Base-by-base conservation (phyloP, 2,888 invertebrate genomes). In the Nymphalis polychloros region DNA sequence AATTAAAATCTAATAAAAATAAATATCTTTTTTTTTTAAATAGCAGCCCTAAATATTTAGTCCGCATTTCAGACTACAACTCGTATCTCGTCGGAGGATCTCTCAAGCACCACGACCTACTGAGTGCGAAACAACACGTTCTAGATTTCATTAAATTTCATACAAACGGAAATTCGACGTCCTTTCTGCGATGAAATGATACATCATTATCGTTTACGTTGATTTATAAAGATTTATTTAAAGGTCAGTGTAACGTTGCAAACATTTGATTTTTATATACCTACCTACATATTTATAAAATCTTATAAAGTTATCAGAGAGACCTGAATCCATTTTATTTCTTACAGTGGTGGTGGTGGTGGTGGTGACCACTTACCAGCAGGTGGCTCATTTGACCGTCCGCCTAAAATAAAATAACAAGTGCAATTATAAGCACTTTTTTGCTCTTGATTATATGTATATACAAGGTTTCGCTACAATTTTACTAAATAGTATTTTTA, bases 111-210 rank as follows among this genome's bases (percentile, higher is more conserved):
- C 46, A 27, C 8, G 47, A 60, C 50, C 53, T 27, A 31, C 53
- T 31, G 46, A 60, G 46, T 52, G 52, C 13, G 46, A 60, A 65
- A 47, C 57, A 35, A 57, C 55, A 10, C 59, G 59, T 31, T 60
- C 60, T 53, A 60, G 16, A 65, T 65, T 60, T 52, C 52, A 65
- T 60, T 53, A 57, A 53, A 61, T 31, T 64, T 66, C 47, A 61
- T 66, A 61, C 31, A 52, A 16, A 20, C 17, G 50, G 31, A 64
- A 53, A 60, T 61, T 31, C 6, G 27, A 65, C 59, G 27, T 19
- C 48, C 55, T 57, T 57, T 64, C 46, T 5, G 35, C 20, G 19
- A 60, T 31, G 17, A 47, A 60, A 59, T 23, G 17, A 60, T 47
- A 65, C 35, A 53, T 61, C 23, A 61, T 17, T 27, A 41, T 13